Base-by-base conservation (phyloP, 2,113 vertebrate species). In the Rhynchopsitta pachyrhyncha region DNA sequence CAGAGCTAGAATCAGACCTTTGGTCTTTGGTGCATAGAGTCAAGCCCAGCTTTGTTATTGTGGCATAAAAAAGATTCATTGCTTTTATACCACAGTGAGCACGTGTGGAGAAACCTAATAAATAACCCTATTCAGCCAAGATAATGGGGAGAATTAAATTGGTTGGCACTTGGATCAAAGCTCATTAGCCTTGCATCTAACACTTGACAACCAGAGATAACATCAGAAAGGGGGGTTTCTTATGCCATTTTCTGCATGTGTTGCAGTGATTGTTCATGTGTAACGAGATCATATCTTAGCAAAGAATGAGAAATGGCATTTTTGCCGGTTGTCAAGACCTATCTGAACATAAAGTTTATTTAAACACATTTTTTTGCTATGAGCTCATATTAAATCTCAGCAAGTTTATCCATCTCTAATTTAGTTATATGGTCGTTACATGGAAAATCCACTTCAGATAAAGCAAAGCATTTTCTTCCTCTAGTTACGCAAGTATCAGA, bases 291-390 rank as follows among this genome's bases (percentile, higher is more conserved):
- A 41, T 82, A 88, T 69, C 95, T 83, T 67, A 84, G 67, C 59
- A 86, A 70, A 93, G 86, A 95, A 82, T 53, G 74, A 98, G 82
- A 97, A 96, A 96, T 80, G 79, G 53, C 75, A 44, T 67, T 93
- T 91, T 75, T 83, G 33, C n/a, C 1, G 17, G 59, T 97, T 96
- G 90, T 95, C 86, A 95, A 76, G 85, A 88, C 53, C 47, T 76
- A 93, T 90, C 76, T 88, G 64, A 95, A 95, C 60, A 53, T 64
- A 44, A 80, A 66, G 64, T 96, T 96, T 96, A 90, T 89, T 83
- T 96, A 89, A 88, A 83, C 33, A 78, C 68, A 39, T 85, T 74
- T 94, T 96, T 97, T 88, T 76, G 31, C 74, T 76, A 31, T 96
- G 90, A 97, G 35, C 57, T 97, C 87, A 91, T 68, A 35, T 91